Conservation (phyloP, 1,140 invertebrate species). For the Drosophila willistoni region DNA sequence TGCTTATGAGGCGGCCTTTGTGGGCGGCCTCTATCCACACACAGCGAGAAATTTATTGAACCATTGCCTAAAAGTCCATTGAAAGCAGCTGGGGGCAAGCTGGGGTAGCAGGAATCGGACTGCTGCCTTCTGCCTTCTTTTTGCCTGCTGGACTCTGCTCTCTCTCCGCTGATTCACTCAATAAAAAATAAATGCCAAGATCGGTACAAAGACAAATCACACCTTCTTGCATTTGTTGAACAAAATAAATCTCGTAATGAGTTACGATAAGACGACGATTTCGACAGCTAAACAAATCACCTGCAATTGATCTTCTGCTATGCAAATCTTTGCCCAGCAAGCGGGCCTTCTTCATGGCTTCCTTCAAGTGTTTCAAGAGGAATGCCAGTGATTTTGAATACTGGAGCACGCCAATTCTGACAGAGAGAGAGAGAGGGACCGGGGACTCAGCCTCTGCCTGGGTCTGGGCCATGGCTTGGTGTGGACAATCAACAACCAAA, state of each 20-base stretch:
- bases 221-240: constrained; percentile 83
- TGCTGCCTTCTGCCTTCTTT: not conserved
- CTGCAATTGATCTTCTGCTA: constrained; percentile 82
- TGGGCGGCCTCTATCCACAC: constrained; percentile 56
- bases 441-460: not conserved
- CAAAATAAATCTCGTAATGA: constrained; percentile 83
- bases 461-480: constrained; percentile 33
- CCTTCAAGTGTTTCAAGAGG: constrained; percentile 69
- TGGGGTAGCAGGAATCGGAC: not conserved
- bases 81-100: constrained; percentile 33
- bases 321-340: constrained; percentile 65
- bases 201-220: constrained; percentile 83
- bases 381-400: constrained; percentile 78
- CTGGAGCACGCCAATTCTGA: constrained; percentile 56
- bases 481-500: constrained; percentile 79
- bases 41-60: constrained; percentile 78
- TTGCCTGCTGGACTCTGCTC: not conserved
- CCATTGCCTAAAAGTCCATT: constrained; percentile 76
- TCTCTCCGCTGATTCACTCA: constrained; percentile 68
- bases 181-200: constrained; percentile 74
- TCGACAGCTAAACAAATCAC: constrained; percentile 83
- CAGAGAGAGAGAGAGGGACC: not conserved
- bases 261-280: constrained; percentile 83
- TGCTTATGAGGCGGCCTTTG: constrained; percentile 70
- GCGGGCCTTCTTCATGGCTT: not conserved